A percentile compares a stretch with the other conserved stretches of the same genome.
These are phyloP conservation scores for Centropristis striata DNA, from an alignment of 2,113 vertebrate genomes.

Conservation along the genomic window DNA sequence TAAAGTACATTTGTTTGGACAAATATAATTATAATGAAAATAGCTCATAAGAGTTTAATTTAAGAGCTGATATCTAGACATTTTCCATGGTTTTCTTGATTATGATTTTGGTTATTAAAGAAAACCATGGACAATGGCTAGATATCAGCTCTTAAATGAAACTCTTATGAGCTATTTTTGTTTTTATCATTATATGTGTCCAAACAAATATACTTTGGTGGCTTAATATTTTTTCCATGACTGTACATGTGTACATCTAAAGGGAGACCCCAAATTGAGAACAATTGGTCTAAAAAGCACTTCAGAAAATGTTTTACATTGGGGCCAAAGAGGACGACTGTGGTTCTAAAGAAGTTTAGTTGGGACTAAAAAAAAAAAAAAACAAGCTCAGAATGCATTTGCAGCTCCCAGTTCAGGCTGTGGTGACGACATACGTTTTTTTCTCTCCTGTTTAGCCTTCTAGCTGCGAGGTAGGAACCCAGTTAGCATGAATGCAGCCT, in stretches of 20 bases:
- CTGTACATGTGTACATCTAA: background rate
- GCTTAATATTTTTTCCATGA: no score
- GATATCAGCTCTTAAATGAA: no score
- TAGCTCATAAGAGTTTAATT: no score
- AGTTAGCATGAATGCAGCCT: constrained; percentile 37
- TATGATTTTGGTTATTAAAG: no score
- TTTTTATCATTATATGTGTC: no score
- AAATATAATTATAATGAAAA: no score
- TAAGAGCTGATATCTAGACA: no score
- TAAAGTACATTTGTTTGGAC: no score
- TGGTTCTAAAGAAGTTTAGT: constrained; percentile 23
- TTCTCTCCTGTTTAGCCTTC: constrained; percentile 23
- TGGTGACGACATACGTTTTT: constrained; percentile 7
- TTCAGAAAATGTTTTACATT: background rate
- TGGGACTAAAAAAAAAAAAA: constrained; percentile 19
- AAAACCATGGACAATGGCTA: no score
- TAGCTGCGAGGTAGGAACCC: constrained; percentile 39
- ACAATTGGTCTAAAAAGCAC: constrained; percentile 6
- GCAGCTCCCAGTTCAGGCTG: constrained; percentile 28
- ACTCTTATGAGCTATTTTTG: no score
- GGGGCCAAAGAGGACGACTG: constrained; percentile 10
- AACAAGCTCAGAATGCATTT: constrained; percentile 19
- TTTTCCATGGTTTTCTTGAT: no score
- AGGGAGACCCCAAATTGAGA: background rate
- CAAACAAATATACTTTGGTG: no score